Conservation (phyloP, 2,113 vertebrate genomes). For the Cryptomyrus ogoouensis region DNA sequence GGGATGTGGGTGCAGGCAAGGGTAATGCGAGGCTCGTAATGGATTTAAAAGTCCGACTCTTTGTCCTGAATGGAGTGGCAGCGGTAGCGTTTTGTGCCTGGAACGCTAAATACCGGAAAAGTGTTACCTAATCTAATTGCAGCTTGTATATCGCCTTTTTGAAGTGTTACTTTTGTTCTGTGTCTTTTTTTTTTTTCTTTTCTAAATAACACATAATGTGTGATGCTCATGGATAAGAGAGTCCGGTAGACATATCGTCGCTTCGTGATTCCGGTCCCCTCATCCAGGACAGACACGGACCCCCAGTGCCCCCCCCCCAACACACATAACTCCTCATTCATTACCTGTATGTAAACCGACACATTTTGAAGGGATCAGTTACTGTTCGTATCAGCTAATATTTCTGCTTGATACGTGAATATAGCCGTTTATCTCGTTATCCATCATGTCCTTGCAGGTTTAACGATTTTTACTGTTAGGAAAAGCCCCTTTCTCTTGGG, state of each 20-base stretch:
- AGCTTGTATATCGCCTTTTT: slow-evolving; percentile 42
- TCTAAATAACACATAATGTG: background rate
- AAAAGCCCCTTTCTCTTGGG: background rate
- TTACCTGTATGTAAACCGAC: slow-evolving; percentile 4
- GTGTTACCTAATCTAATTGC: slow-evolving; percentile 51
- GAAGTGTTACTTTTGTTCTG: slow-evolving; percentile 44
- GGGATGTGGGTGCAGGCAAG: background rate
- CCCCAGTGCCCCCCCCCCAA: background rate
- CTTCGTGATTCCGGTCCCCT: background rate
- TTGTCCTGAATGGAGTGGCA: slow-evolving; percentile 49
- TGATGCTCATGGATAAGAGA: slow-evolving; percentile 22
- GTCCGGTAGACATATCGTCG: background rate
- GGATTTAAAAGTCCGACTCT: slow-evolving; percentile 17
- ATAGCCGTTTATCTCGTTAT: background rate
- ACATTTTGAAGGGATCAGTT: background rate
- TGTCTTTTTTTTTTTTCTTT: background rate
- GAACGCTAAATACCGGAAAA: slow-evolving; percentile 36
- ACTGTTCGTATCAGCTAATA: background rate
- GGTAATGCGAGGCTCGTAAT: slow-evolving; percentile 17
- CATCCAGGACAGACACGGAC: background rate
- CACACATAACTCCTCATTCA: background rate
- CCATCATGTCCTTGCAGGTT: background rate
- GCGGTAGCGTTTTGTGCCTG: slow-evolving; percentile 37
- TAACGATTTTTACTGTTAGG: slow-evolving; percentile 3
- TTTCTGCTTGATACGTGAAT: background rate